These are phyloP conservation scores for Caerostris darwini DNA, from an alignment of 1,140 invertebrate genomes.

Conservation along the genomic window DNA sequence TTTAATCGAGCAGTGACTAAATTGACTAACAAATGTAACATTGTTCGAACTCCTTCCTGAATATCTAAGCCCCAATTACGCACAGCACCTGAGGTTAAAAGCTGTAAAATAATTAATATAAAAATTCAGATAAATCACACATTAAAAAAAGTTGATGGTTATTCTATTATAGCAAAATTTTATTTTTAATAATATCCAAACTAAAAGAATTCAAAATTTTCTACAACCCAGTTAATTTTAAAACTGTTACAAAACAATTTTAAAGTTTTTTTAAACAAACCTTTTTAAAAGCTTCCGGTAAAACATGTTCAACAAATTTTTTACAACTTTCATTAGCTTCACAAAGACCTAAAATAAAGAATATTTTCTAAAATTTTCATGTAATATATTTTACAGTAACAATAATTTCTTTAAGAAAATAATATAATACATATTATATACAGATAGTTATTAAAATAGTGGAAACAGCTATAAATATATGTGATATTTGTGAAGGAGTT, in stretches of 20 bases:
- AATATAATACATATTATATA: no score
- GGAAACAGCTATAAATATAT: no score
- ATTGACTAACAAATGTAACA: conserved; percentile 83
- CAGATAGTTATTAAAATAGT: no score
- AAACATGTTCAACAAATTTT: conserved; percentile 83
- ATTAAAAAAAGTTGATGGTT: background rate
- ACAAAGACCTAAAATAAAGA: conserved; percentile 80
- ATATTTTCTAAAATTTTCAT: background rate
- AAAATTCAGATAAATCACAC: background rate
- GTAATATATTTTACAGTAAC: no score
- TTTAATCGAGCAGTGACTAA: conserved; percentile 82
- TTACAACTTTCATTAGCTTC: conserved; percentile 83
- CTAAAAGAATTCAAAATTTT: background rate
- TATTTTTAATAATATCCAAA: background rate
- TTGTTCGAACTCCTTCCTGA: conserved; percentile 84
- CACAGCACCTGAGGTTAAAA: conserved; percentile 83
- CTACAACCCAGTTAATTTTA: background rate
- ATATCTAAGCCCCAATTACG: conserved; percentile 84
- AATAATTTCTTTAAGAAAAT: no score
- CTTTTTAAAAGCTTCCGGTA: conserved; percentile 84
- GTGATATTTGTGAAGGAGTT: no score
- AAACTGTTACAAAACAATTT: no score
- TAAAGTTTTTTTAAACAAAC: conserved; percentile 74
- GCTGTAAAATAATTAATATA: conserved; percentile 78
- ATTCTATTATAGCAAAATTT: background rate